phyloP scores from a whole-genome alignment of 2,888 invertebrate species.

The Zaprionus obscuricornis region DNA sequence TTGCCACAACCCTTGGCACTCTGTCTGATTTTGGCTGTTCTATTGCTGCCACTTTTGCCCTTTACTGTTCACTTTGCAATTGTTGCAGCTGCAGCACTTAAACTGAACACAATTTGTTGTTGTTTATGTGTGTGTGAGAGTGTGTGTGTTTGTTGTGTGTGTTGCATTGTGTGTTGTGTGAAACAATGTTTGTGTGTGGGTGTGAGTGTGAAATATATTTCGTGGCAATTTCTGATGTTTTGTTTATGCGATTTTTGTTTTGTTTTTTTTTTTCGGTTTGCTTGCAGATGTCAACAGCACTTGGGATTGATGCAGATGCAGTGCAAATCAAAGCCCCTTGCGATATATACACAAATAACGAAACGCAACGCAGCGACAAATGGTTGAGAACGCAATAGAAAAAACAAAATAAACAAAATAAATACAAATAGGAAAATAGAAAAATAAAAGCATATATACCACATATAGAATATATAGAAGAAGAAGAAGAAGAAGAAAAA shows the following conservation, averaged over 20 bases:
- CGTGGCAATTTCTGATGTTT: constrained; percentile 54
- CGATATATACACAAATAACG: constrained; percentile 68
- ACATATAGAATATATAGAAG: constrained; percentile 48
- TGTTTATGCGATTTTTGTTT: constrained; percentile 19
- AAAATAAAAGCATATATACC: neutral
- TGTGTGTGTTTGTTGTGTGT: constrained; percentile 7
- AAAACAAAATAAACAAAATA: too few species aligned
- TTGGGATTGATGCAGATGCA: constrained; percentile 61
- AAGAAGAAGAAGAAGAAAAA: constrained; percentile 34
- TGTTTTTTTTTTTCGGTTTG: constrained; percentile 35
- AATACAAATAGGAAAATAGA: constrained; percentile 8
- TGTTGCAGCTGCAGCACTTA: constrained; percentile 49
- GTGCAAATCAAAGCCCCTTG: constrained; percentile 68
- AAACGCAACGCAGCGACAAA: constrained; percentile 31
- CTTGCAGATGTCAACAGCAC: constrained; percentile 74
- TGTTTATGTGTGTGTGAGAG: constrained; percentile 6
- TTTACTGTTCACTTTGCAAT: constrained; percentile 34
- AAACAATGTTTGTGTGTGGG: constrained; percentile 16
- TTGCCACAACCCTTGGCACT: neutral
- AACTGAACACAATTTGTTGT: constrained; percentile 36
- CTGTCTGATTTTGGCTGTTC: too few species aligned
- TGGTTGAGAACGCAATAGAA: too few species aligned
- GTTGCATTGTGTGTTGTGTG: too few species aligned
- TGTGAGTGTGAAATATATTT: constrained; percentile 58
- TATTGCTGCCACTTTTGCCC: neutral